Conservation (phyloP, 2,113 vertebrate species). For the Grammomys surdaster region DNA sequence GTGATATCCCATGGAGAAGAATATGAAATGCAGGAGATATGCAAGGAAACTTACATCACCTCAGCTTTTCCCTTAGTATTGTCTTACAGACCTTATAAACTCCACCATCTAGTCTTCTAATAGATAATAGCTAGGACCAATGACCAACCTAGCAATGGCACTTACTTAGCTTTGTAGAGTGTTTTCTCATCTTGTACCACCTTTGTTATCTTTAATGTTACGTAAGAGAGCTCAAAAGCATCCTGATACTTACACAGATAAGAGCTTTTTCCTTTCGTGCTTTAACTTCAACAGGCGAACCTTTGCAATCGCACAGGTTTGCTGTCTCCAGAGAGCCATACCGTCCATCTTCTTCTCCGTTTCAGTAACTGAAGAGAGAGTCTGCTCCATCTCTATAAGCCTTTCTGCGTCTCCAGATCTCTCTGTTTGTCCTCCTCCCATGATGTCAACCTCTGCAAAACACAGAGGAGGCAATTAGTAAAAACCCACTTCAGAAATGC, state of each 20-base stretch:
- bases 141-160: background rate
- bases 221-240: background rate
- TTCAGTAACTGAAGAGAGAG: slow-evolving; percentile 83
- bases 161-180: background rate
- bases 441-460: slow-evolving; percentile 86
- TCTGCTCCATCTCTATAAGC: slow-evolving; percentile 87
- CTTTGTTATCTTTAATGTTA: background rate
- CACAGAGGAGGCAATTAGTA: background rate
- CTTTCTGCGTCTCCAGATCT: slow-evolving; percentile 77
- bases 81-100: background rate
- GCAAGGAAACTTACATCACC: background rate
- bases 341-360: slow-evolving; percentile 76
- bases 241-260: slow-evolving; percentile 77
- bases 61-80: background rate
- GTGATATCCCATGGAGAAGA: background rate
- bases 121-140: background rate
- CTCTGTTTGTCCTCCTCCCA: slow-evolving; percentile 84
- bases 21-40: background rate
- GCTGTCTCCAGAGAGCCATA: slow-evolving; percentile 92
- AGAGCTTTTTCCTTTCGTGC: slow-evolving; percentile 88
- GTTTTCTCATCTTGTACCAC: background rate
- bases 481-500: background rate
- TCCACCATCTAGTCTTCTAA: background rate
- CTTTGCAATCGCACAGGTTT: slow-evolving; percentile 90
- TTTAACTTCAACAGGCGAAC: slow-evolving; percentile 92